Evolutionary conservation across 2,797 vertebrate species (phyloP), one percentile per base, ranked within the genome.

Genomic region (Esox masquinongy): DNA sequence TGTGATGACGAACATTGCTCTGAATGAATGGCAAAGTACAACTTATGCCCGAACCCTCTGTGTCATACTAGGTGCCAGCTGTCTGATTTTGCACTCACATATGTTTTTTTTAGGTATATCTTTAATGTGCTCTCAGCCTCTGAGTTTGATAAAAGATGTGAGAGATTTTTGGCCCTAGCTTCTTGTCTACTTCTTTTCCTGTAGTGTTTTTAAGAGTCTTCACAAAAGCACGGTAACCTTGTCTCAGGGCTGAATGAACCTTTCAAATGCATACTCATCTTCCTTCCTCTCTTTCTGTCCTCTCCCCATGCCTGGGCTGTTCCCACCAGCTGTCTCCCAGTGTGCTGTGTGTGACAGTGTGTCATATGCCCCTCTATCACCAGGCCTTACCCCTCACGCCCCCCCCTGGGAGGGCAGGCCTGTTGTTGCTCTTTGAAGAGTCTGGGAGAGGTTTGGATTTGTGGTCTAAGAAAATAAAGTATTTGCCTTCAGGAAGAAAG

Each of bases 341-440:
- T 12, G 36, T 63, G 49, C 64, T 87, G 80, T 92, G 88, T 83
- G 77, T 83, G 84, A 61, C 85, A 78, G 81, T 83, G 83, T 90
- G 90, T 89, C 88, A 89, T 91, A 89, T 88, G 82, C 84, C 86
- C 83, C 82, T 88, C 88, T 88, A 87, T 83, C 89, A 85, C 81
- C 74, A 79, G 85, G 88, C 83, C 89, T 80, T 90, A 84, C 87
- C 91, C 90, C 87, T 88, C 87, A 85, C 83, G 72, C 83, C 88
- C 93, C 92, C 92, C 24, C 91, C 79, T 87, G 88, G 88, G 91
- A 91, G 88, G 74, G 5, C 75, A 86, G 86, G 90, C 85, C 90
- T 88, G 91, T 93, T 93, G 92, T 93, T 89, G 87, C 86, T 89
- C 89, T 94, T 94, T 93, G 91, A 93, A 92, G 91, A 90, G 88